Evolutionary conservation across 1,140 invertebrate species (phyloP), one percentile per base, ranked within the genome.

Genomic region (Oncopodura yosiiana): DNA sequence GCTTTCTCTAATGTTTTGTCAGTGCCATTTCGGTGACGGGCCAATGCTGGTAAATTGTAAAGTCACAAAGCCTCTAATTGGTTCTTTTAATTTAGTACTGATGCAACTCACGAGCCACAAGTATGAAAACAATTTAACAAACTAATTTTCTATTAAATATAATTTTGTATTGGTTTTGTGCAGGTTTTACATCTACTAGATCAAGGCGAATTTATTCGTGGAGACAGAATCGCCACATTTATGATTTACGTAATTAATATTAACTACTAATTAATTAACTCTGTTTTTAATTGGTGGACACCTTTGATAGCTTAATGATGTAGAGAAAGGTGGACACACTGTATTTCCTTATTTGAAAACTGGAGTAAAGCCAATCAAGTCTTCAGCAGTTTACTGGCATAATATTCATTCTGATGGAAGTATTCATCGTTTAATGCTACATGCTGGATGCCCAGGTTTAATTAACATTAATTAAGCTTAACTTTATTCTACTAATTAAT

Each of bases 141-240:
- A n/a, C n/a, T n/a, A n/a, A n/a, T n/a, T n/a, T n/a, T n/a, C n/a
- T n/a, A 41, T 8, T 19, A n/a, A 48, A 14, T 12, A 21, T 48
- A 27, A 48, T 27, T 30, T 27, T n/a, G 4, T 34, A 4, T 18
- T 14, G 18, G 5, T 41, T 11, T 19, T 41, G 11, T 19, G 5
- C 11, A 46, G 24, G n/a, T 29, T 12, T 29, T 21, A 16, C 11
- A 6, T 29, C 12, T 16, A 21, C 6, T 46, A 27, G 49, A 51
- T 16, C 8, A 36, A 16, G 2, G 9, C 3, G 6, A n/a, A n/a
- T n/a, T n/a, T n/a, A n/a, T n/a, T n/a, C n/a, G 39, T 5, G 57
- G 57, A 16, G 57, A 59, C 39, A 38, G 57, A 30, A 49, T 60
- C 23, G 21, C 43, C 21, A 55, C 58, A 11, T 53, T 60, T 23